Base-by-base conservation (phyloP, 35 echinoderm and acorn worm genomes). In the Holothuria glaberrima region DNA sequence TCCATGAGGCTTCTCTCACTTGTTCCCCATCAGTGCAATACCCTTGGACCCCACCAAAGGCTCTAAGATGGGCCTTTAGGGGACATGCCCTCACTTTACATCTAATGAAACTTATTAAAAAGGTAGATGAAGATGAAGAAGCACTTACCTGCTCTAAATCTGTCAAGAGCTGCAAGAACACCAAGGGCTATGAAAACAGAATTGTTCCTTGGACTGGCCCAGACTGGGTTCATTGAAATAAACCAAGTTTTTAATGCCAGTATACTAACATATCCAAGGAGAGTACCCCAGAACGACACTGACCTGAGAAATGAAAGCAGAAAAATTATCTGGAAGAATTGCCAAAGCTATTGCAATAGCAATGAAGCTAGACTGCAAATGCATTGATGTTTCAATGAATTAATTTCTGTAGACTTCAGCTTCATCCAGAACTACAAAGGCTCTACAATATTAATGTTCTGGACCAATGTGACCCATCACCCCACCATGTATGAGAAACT, bases 261-360 rank as follows among this genome's bases (percentile, higher is more conserved):
- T 9, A 99, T 18, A 5, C 66, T 90, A 12, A 93, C 52, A 71
- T 91, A 99, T 0, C 97, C 97, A 0, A 99, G 7, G 28, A 95
- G 50, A 48, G 74, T 17, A 25, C 97, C 97, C 97, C 97, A 99
- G 87, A 95, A 99, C 24, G 97, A 95, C 6, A 90, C 75, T 38
- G 74, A 82, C 66, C 97, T 99, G 75, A 9, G 66, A 71, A 66
- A 34, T 58, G 25, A 67, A 94, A 32, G 44, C 83, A 92, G 1
- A 32, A 32, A 1, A 85, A 22, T 30, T 26, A 25, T 27, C 18
- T 71, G 54, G 2, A 64, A 14, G 1, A 27, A 36, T 87, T 24
- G 33, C 19, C 10, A 30, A 62, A 26, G 44, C 17, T 86, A n/a
- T n/a, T n/a, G n/a, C n/a, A n/a, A n/a, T n/a, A n/a, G n/a, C n/a